Percentiles rank a stretch among this genome's conserved stretches.
phyloP scores from a whole-genome alignment of 1,140 invertebrate species.

The Bombus turneri region DNA sequence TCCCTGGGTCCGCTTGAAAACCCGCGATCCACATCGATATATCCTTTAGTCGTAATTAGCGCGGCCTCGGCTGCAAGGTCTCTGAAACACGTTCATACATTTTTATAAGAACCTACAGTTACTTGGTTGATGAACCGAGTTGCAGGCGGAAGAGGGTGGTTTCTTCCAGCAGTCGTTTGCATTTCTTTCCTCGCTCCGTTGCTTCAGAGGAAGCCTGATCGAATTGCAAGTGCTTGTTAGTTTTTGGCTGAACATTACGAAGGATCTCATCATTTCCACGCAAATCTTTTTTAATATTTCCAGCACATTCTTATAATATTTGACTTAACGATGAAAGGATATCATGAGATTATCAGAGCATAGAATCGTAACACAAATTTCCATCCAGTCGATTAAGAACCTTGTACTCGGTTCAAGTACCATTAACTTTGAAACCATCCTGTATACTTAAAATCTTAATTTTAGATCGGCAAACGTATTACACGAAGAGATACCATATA shows the following conservation, averaged over 20 bases:
- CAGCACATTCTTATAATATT: neutral
- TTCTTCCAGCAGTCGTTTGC: neutral
- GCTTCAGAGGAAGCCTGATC: neutral
- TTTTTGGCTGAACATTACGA: neutral
- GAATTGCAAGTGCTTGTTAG: neutral
- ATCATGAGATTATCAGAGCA: neutral
- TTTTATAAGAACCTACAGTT: conserved; percentile 28
- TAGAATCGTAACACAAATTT: neutral
- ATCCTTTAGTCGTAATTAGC: conserved; percentile 39
- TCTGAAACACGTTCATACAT: conserved; percentile 2
- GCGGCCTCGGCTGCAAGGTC: neutral
- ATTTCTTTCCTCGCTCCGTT: neutral
- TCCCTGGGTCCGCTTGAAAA: neutral
- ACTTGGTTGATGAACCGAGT: conserved; percentile 2
- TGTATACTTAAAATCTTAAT: neutral
- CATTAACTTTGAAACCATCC: neutral
- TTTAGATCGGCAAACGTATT: neutral
- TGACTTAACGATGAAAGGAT: neutral
- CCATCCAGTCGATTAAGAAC: neutral
- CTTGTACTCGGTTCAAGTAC: neutral
- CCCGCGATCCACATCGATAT: conserved; percentile 33
- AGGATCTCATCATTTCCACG: neutral
- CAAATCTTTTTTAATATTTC: neutral
- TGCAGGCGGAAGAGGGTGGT: neutral
- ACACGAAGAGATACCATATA: neutral